These are phyloP conservation scores for Trichechus manatus DNA, from an alignment of 2,113 vertebrate genomes.

Conservation along the genomic window DNA sequence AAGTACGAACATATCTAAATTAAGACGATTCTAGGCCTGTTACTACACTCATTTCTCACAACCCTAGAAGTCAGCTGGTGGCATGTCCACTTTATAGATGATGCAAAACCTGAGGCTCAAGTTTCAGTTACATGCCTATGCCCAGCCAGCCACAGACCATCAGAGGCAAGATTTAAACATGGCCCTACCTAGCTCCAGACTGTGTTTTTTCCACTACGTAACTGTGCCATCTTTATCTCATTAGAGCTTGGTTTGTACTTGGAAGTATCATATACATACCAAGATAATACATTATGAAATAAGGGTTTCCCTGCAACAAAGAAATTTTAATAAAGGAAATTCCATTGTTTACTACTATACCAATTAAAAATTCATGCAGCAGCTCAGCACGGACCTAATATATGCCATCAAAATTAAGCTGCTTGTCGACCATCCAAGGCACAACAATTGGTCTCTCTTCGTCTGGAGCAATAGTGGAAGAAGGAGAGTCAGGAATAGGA, in stretches of 20 bases:
- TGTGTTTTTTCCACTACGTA: too few relatives aligned
- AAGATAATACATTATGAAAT: not conserved
- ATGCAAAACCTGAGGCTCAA: not conserved
- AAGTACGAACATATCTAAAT: not conserved
- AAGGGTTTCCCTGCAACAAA: not conserved
- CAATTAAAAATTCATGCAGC: not conserved
- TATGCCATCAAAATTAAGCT: not conserved
- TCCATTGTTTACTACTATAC: not conserved
- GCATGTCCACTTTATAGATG: too few relatives aligned
- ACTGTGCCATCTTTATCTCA: not conserved
- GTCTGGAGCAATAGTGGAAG: too few relatives aligned
- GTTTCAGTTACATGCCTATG: not conserved
- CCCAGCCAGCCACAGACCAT: not conserved
- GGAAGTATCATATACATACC: not conserved
- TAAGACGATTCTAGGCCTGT: too few relatives aligned
- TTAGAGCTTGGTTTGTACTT: not conserved
- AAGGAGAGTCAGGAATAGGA: too few relatives aligned
- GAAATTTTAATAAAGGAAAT: not conserved
- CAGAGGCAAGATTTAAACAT: not conserved
- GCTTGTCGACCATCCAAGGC: not conserved
- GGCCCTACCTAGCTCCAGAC: not conserved
- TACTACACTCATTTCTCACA: not conserved
- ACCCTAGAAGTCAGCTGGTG: not conserved
- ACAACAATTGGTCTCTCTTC: too few relatives aligned
- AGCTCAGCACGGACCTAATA: not conserved